phyloP scores from a whole-genome alignment of 2,113 vertebrate genomes.

The Aplodontia rufa region DNA sequence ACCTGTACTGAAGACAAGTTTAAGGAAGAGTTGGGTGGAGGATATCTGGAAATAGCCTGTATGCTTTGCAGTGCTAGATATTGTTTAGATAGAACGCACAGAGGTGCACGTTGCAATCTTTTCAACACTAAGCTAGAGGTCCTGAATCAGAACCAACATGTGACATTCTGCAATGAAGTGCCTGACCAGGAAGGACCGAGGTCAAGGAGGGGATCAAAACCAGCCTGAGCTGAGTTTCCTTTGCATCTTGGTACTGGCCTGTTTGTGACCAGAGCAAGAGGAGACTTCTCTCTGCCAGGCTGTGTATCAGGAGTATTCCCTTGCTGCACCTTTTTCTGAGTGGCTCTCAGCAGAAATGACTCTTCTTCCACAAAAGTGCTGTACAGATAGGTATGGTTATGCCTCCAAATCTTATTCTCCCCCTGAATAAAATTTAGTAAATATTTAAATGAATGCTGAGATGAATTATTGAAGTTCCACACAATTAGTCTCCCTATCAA shows the following conservation, averaged over 20 bases:
- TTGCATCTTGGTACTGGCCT: not conserved
- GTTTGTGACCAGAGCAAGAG: not conserved
- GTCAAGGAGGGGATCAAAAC: not conserved
- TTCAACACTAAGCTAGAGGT: not conserved
- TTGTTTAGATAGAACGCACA: not conserved
- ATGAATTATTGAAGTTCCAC: not conserved
- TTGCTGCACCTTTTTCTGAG: not conserved
- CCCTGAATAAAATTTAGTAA: not conserved
- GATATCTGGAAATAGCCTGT: not conserved
- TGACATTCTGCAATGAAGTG: not conserved
- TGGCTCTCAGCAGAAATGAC: no score
- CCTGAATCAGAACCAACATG: not conserved
- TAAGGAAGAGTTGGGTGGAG: not conserved
- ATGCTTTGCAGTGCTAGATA: not conserved
- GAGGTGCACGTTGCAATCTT: not conserved
- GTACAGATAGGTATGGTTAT: accelerated
- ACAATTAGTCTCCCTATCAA: not conserved
- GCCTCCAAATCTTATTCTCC: not conserved
- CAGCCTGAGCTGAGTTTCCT: not conserved
- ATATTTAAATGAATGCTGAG: not conserved
- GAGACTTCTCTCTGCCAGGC: not conserved
- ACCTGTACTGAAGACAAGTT: not conserved
- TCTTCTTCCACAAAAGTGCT: not conserved
- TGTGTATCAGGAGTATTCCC: not conserved
- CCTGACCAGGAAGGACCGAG: not conserved